phyloP scores from a whole-genome alignment of 2,113 vertebrate species.

The Strix aluco region DNA sequence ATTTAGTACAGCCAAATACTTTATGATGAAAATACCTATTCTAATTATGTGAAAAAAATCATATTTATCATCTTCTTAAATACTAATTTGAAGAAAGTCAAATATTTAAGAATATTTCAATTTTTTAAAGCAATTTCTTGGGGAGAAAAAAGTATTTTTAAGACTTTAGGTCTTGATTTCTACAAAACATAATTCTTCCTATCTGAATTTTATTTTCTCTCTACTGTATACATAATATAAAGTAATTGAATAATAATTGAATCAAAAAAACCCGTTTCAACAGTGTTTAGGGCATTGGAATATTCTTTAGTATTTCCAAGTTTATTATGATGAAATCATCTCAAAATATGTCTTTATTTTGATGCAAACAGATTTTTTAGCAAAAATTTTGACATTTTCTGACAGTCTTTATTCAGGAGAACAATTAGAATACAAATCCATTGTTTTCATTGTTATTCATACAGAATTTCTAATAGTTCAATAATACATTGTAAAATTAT shows the following conservation, averaged over 20 bases:
- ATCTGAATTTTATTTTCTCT: neutral
- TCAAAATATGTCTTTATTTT: neutral
- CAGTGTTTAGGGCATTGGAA: neutral
- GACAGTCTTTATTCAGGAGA: neutral
- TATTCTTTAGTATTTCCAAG: neutral
- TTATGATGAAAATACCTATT: neutral
- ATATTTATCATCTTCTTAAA: neutral
- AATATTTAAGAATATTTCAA: neutral
- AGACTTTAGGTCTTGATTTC: neutral
- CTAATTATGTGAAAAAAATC: neutral
- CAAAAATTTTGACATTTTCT: neutral
- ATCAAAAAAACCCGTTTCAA: fast-evolving
- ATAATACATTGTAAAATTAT: neutral
- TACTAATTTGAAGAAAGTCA: neutral
- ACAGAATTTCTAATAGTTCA: neutral
- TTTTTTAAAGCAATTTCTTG: neutral
- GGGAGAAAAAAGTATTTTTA: neutral
- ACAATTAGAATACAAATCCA: neutral
- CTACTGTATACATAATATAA: neutral
- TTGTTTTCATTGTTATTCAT: neutral
- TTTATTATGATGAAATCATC: neutral
- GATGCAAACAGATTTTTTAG: neutral
- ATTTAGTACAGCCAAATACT: neutral
- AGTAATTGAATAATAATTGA: neutral
- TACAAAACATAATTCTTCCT: neutral